Conservation (phyloP, 1,140 invertebrate species). For the Rhopalosiphum maidis region DNA sequence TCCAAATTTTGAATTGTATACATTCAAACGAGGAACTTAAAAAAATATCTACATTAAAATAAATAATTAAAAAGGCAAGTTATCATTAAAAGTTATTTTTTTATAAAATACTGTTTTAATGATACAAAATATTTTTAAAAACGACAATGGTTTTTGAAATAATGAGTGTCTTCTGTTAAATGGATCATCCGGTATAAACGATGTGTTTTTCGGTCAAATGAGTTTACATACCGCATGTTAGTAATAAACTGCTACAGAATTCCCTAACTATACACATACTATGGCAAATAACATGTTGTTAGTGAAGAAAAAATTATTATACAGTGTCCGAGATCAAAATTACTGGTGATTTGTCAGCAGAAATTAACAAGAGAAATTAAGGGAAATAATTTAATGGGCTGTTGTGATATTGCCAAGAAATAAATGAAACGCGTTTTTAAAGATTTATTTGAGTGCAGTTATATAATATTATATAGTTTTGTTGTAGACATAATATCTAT, state of each 20-base stretch:
- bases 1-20: too few species aligned
- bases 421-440: neutral
- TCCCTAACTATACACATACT: neutral
- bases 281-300: constrained; percentile 18
- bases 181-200: neutral
- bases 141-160: neutral
- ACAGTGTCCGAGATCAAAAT: neutral
- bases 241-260: constrained; percentile 41
- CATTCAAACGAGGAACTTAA: too few species aligned
- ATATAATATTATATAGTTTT: constrained; percentile 15
- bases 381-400: constrained; percentile 6
- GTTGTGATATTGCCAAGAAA: constrained; percentile 34
- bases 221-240: neutral
- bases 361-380: constrained; percentile 48
- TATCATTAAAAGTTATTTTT: neutral
- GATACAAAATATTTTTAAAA: neutral
- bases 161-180: neutral
- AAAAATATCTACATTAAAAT: too few species aligned
- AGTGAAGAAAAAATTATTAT: neutral
- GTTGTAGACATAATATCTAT: neutral
- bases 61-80: too few species aligned
- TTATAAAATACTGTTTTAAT: neutral
- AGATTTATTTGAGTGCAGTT: constrained; percentile 20
- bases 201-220: neutral
- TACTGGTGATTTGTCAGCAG: neutral